Percentiles rank a stretch among this genome's conserved stretches.
Conservation (phyloP, 2,797 vertebrate species). For the Smutsia temminckii region DNA sequence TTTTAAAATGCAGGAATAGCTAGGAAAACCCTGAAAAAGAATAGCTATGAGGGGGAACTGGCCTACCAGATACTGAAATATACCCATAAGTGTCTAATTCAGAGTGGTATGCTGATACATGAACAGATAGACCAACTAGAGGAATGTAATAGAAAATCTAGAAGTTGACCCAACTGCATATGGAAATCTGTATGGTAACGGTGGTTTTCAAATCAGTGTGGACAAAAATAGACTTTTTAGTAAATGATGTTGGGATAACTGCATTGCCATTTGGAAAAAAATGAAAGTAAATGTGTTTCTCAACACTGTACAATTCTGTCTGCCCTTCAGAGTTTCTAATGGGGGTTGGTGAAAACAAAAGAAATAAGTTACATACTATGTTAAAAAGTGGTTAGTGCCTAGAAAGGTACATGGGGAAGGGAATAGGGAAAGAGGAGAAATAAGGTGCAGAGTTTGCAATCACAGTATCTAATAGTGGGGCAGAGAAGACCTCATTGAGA, state of each 20-base stretch:
- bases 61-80: background rate
- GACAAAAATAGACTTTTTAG: background rate
- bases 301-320: background rate
- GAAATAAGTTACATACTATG: background rate
- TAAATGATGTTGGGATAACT: background rate
- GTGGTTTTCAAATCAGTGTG: background rate
- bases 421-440: background rate
- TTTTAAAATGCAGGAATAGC: background rate
- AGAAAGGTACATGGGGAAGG: background rate
- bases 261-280: background rate
- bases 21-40: background rate
- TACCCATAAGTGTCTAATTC: background rate
- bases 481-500: background rate
- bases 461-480: background rate
- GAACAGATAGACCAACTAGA: background rate
- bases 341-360: background rate
- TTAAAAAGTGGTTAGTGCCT: background rate
- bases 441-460: background rate
- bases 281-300: background rate
- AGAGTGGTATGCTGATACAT: background rate
- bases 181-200: background rate
- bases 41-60: background rate
- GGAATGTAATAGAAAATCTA: background rate
- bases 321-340: background rate
- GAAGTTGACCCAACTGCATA: background rate